Percentiles rank a stretch among this genome's conserved stretches.
These are phyloP conservation scores for Synanthedon tipuliformis DNA, from an alignment of 2,888 invertebrate genomes.

Conservation along the genomic window DNA sequence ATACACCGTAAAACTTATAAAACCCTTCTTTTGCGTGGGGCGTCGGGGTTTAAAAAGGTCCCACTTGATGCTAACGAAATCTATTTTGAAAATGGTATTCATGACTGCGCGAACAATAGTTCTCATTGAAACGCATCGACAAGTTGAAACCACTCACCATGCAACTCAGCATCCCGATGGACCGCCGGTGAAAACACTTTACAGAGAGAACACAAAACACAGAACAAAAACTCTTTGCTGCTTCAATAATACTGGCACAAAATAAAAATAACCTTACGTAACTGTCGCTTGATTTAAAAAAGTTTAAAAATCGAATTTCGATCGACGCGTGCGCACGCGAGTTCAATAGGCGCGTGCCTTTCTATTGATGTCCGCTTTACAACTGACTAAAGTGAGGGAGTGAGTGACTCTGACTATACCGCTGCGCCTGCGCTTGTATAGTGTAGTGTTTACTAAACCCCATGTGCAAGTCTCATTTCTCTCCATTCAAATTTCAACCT, in stretches of 20 bases:
- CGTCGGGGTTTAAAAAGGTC: conserved; percentile 31
- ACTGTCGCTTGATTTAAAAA: conserved; percentile 26
- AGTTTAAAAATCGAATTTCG: conserved; percentile 34
- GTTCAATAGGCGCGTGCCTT: conserved; percentile 36
- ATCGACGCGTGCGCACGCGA: conserved; percentile 35
- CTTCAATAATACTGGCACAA: conserved; percentile 35
- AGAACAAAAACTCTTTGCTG: conserved; percentile 4
- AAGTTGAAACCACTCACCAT: conserved; percentile 59
- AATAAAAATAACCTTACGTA: conserved; percentile 41
- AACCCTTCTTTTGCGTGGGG: too few relatives aligned
- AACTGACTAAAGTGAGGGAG: conserved; percentile 16
- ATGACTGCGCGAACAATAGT: conserved; percentile 44
- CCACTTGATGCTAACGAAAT: conserved; percentile 5
- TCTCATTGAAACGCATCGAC: conserved; percentile 43
- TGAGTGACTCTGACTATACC: conserved; percentile 21
- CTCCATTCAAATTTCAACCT: conserved; percentile 20
- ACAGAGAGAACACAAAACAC: conserved; percentile 24
- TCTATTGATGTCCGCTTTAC: conserved; percentile 40
- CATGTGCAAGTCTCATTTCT: conserved; percentile 49
- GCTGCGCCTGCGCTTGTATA: conserved; percentile 32
- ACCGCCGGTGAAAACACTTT: conserved; percentile 22
- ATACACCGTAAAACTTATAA: too few relatives aligned
- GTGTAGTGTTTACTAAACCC: conserved; percentile 59
- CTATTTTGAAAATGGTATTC: too few relatives aligned
- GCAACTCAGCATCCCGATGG: conserved; percentile 44